Percentiles rank a stretch among this genome's conserved stretches.
phyloP scores from a whole-genome alignment of 2,888 invertebrate genomes.

The Magallana nippona region DNA sequence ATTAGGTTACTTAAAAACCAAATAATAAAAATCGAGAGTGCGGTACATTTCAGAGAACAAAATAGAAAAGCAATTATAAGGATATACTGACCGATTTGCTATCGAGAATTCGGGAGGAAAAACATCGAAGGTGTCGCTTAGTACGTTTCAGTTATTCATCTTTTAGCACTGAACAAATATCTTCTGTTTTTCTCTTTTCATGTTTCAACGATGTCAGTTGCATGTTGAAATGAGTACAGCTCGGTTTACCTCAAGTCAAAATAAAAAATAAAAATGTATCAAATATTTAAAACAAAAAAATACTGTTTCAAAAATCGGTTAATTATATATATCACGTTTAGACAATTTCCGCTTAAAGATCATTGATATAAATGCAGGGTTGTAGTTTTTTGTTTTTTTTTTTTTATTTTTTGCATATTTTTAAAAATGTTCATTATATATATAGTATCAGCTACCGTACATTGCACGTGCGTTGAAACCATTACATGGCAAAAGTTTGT shows the following conservation, averaged over 20 bases:
- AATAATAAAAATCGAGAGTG: too few relatives aligned
- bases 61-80: background rate
- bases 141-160: constrained; percentile 1
- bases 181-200: background rate
- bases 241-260: constrained; percentile 14
- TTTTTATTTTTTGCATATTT: background rate
- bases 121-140: background rate
- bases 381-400: background rate
- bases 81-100: constrained; percentile 7
- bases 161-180: background rate
- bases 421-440: background rate
- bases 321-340: background rate
- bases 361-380: background rate
- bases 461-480: background rate
- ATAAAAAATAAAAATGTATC: background rate
- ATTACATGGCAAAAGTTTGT: background rate
- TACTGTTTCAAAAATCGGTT: background rate
- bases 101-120: background rate
- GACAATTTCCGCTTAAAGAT: background rate
- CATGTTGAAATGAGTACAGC: background rate
- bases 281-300: background rate
- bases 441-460: background rate
- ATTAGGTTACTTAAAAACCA: too few relatives aligned
- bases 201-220: background rate
- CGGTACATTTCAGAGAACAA: too few relatives aligned